Conservation (phyloP, 2,797 vertebrate species). For the Liparis tanakae region DNA sequence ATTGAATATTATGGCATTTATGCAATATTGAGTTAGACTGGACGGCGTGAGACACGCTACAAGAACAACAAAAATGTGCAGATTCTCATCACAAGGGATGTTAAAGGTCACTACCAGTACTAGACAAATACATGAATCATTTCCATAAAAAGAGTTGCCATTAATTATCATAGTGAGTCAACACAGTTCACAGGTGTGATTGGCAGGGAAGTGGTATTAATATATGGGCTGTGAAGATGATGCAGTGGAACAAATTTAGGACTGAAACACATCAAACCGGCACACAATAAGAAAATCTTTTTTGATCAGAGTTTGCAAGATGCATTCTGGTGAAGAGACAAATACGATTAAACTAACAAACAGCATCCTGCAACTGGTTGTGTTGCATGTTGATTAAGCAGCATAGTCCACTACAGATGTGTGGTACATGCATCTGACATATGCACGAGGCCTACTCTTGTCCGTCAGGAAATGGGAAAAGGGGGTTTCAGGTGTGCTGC, state of each 20-base stretch:
- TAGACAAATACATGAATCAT: conserved; percentile 2
- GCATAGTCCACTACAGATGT: not conserved
- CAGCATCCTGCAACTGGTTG: conserved; percentile 5
- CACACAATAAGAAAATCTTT: not conserved
- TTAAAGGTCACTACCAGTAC: not conserved
- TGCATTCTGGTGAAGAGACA: not conserved
- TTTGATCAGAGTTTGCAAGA: conserved; percentile 11
- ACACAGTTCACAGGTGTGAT: not conserved
- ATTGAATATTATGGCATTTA: not conserved
- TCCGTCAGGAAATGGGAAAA: too few relatives aligned
- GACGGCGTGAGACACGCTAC: not conserved
- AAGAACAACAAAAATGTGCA: not conserved
- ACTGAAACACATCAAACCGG: conserved; percentile 2
- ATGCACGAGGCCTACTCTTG: too few relatives aligned
- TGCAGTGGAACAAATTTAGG: not conserved
- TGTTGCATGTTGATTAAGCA: not conserved
- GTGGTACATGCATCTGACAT: not conserved
- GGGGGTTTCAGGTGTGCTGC: too few relatives aligned
- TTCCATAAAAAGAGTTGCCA: not conserved
- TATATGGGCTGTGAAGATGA: conserved; percentile 16
- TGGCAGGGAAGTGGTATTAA: not conserved
- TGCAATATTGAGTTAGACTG: not conserved
- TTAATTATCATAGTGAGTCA: not conserved
- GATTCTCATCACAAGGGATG: conserved; percentile 1
- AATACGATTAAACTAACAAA: not conserved